Conservation (phyloP, 2,113 vertebrate genomes). For the Neolamprologus falcicula region DNA sequence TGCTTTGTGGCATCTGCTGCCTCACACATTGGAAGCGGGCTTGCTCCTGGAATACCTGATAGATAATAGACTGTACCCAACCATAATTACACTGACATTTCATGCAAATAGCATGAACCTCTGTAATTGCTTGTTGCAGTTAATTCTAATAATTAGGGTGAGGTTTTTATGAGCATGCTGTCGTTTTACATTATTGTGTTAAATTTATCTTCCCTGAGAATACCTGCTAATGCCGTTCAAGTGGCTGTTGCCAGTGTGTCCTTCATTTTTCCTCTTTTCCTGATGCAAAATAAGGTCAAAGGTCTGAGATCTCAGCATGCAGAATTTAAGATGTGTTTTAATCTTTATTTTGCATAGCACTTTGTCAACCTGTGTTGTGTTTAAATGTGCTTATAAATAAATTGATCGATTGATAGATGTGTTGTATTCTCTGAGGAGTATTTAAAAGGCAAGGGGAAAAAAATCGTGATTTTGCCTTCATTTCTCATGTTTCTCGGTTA, state of each 20-base stretch:
- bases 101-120: conserved; percentile 36
- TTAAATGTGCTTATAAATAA: neutral
- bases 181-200: neutral
- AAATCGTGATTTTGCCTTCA: neutral
- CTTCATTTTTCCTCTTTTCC: neutral
- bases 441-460: neutral
- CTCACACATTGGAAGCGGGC: neutral
- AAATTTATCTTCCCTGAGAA: neutral
- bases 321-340: neutral
- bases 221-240: neutral
- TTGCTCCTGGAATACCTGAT: conserved; percentile 25
- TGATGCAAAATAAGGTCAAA: neutral
- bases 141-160: conserved; percentile 40
- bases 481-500: neutral
- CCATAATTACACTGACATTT: conserved; percentile 68
- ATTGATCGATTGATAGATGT: neutral
- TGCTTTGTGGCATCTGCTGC: neutral
- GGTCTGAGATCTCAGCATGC: neutral
- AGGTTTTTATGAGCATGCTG: conserved; percentile 16
- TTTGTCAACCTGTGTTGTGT: neutral
- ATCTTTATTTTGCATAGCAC: neutral
- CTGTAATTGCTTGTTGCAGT: conserved; percentile 42
- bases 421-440: neutral
- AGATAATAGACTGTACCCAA: conserved; percentile 35
- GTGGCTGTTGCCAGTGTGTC: neutral